Percentiles rank a stretch among this genome's conserved stretches.
phyloP scores from a whole-genome alignment of 2,888 invertebrate genomes.

The Nomada lathburiana region DNA sequence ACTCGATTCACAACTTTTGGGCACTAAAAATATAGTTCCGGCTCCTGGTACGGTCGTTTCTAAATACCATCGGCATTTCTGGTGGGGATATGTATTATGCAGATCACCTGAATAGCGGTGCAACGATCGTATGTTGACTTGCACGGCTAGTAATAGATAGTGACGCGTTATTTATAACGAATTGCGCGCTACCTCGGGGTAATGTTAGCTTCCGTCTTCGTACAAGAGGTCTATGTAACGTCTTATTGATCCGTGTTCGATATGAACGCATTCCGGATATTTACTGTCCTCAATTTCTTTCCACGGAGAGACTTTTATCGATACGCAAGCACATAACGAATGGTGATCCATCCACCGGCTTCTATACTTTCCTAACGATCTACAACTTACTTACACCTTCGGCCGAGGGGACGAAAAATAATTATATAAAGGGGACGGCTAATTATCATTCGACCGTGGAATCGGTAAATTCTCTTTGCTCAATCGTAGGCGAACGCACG shows the following conservation, averaged over 20 bases:
- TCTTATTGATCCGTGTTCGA: slow-evolving; percentile 58
- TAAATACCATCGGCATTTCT: background rate
- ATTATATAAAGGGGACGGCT: background rate
- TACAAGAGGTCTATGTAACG: slow-evolving; percentile 27
- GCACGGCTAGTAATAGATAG: slow-evolving; percentile 35
- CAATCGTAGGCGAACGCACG: slow-evolving; percentile 37
- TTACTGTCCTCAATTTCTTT: slow-evolving; percentile 37
- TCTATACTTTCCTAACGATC: background rate
- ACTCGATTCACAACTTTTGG: background rate
- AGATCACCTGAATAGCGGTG: slow-evolving; percentile 19
- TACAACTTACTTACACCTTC: background rate
- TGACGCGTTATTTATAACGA: slow-evolving; percentile 63
- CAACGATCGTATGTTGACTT: slow-evolving; percentile 26
- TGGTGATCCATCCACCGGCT: background rate
- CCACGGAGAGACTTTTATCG: background rate
- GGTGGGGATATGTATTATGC: slow-evolving; percentile 24
- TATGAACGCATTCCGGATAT: slow-evolving; percentile 46
- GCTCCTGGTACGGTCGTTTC: background rate
- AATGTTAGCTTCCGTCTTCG: slow-evolving; percentile 55
- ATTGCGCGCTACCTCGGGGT: slow-evolving; percentile 44
- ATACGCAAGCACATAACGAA: background rate
- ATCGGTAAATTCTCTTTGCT: slow-evolving; percentile 7
- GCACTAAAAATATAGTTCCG: background rate
- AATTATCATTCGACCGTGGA: slow-evolving; percentile 16
- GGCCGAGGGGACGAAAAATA: background rate